Conservation (phyloP, 1,140 invertebrate genomes). For the Pentalonia nigronervosa region DNA sequence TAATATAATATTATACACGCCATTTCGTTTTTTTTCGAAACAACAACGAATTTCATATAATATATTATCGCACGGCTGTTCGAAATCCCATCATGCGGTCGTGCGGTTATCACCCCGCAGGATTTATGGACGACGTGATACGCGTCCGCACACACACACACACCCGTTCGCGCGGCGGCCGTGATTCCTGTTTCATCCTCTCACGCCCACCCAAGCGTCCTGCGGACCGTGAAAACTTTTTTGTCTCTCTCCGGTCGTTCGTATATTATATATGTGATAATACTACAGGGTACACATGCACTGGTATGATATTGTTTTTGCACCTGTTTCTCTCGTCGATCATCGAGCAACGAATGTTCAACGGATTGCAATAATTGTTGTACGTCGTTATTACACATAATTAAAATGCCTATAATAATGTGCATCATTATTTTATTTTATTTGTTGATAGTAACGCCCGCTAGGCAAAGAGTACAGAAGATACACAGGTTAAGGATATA, state of each 20-base stretch:
- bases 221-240: conserved; percentile 50
- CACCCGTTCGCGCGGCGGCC: conserved; percentile 8
- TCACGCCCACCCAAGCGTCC: conserved; percentile 40
- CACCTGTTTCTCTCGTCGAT: conserved; percentile 16
- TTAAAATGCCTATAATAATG: not conserved
- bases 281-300: not conserved
- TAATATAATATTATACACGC: not conserved
- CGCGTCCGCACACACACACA: not conserved
- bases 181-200: conserved; percentile 52
- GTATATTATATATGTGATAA: not conserved
- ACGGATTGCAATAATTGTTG: not conserved
- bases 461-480: too few species aligned
- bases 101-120: conserved; percentile 45
- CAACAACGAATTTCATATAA: not conserved
- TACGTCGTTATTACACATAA: not conserved
- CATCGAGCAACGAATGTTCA: not conserved
- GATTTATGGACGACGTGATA: conserved; percentile 46
- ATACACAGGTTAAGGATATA: too few species aligned
- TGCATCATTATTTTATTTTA: not conserved
- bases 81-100: conserved; percentile 3
- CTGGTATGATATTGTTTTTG: not conserved
- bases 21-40: not conserved
- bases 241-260: not conserved
- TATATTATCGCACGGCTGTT: not conserved
- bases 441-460: not conserved